Conservation (phyloP, 2,797 vertebrate genomes). For the Mormyrops boulengeri region DNA sequence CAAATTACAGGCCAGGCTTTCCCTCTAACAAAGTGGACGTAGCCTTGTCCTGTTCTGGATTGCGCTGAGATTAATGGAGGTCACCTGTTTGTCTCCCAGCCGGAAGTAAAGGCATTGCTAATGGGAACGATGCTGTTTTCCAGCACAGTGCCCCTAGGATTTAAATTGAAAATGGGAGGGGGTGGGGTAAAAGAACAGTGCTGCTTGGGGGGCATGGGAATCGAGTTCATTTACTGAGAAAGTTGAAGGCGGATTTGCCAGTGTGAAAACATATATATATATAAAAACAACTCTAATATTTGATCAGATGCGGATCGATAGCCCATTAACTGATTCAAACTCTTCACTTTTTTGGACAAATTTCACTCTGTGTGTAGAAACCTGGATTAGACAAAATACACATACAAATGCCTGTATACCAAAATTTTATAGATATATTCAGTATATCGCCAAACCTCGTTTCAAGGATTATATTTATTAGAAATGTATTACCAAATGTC, state of each 20-base stretch:
- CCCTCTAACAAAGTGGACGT: not conserved
- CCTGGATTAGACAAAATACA: not conserved
- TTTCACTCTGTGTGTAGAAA: not conserved
- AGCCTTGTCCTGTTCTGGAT: not conserved
- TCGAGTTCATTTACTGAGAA: conserved; percentile 46
- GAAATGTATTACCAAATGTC: not conserved
- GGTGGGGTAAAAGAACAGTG: conserved; percentile 36
- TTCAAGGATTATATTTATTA: not conserved
- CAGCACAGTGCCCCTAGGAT: conserved; percentile 47
- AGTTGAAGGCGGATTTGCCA: conserved; percentile 28
- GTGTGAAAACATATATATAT: conserved; percentile 29
- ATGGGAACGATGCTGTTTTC: conserved; percentile 36
- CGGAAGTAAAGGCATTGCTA: conserved; percentile 26
- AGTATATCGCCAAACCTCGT: not conserved
- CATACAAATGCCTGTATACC: not conserved
- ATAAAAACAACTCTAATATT: not conserved
- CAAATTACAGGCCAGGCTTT: not conserved
- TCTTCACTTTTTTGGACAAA: not conserved
- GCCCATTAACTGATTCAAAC: not conserved
- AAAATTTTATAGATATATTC: not conserved
- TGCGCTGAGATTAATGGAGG: not conserved
- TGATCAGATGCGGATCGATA: not conserved
- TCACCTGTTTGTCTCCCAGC: not conserved
- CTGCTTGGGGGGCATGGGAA: conserved; percentile 20
- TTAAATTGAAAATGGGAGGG: conserved; percentile 48